A percentile compares a stretch with the other conserved stretches of the same genome.
These are phyloP conservation scores for Cavia porcellus DNA, from an alignment of 2,113 vertebrate genomes.

Conservation along the genomic window DNA sequence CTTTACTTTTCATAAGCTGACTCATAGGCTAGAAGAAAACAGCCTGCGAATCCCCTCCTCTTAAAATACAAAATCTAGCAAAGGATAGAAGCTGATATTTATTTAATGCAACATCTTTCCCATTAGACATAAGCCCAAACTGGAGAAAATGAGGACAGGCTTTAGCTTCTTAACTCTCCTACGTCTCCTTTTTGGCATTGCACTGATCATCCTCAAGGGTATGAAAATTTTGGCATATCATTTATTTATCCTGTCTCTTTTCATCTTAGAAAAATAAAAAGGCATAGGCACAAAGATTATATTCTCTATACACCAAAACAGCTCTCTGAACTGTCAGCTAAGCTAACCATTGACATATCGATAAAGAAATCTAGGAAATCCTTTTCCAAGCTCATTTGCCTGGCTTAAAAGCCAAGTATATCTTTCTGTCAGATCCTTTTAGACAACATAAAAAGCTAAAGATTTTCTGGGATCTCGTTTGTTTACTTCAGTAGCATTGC, in stretches of 20 bases:
- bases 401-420: neutral
- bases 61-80: neutral
- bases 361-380: conserved; percentile 54
- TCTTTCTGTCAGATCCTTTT: neutral
- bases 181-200: neutral
- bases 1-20: neutral
- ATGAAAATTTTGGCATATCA: neutral
- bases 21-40: neutral
- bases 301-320: neutral
- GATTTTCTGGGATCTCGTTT: neutral
- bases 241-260: neutral
- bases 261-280: conserved; percentile 6
- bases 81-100: neutral
- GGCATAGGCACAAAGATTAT: neutral
- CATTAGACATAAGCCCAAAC: neutral
- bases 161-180: neutral
- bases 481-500: neutral
- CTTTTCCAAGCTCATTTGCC: conserved; percentile 24
- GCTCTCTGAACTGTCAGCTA: neutral
- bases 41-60: neutral
- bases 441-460: neutral
- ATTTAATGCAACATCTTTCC: neutral
- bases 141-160: neutral
- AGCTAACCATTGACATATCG: neutral
- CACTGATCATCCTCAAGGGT: neutral